Conservation (phyloP, 2,888 invertebrate genomes). For the Papilio protenor region DNA sequence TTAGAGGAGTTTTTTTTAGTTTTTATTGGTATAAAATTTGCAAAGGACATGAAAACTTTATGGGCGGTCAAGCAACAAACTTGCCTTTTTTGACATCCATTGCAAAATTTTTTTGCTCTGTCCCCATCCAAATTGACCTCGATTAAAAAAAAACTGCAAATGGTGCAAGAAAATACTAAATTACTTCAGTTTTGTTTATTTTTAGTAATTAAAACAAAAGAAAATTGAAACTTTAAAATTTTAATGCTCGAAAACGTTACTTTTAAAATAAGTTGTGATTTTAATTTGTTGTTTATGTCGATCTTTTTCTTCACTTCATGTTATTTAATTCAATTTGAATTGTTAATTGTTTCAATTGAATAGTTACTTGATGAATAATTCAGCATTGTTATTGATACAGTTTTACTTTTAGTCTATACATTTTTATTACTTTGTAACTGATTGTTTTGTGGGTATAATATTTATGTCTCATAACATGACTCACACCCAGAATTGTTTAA, state of each 20-base stretch:
- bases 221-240: background rate
- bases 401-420: background rate
- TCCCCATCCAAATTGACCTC: constrained; percentile 60
- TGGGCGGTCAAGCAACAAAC: constrained; percentile 42
- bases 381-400: background rate
- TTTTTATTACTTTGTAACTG: background rate
- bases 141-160: constrained; percentile 46
- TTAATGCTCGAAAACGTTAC: background rate
- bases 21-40: constrained; percentile 37
- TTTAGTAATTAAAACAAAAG: background rate
- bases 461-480: background rate
- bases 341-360: constrained; percentile 4
- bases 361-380: constrained; percentile 2
- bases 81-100: constrained; percentile 61
- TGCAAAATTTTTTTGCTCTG: constrained; percentile 64
- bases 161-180: constrained; percentile 14
- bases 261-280: background rate
- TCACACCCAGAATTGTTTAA: background rate
- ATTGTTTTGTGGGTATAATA: background rate
- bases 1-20: constrained; percentile 47
- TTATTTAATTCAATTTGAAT: background rate
- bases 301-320: background rate
- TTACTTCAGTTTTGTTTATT: background rate
- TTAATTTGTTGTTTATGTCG: background rate
- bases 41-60: constrained; percentile 32